Base-by-base conservation (phyloP, 1,140 invertebrate species). In the Cydia amplana region DNA sequence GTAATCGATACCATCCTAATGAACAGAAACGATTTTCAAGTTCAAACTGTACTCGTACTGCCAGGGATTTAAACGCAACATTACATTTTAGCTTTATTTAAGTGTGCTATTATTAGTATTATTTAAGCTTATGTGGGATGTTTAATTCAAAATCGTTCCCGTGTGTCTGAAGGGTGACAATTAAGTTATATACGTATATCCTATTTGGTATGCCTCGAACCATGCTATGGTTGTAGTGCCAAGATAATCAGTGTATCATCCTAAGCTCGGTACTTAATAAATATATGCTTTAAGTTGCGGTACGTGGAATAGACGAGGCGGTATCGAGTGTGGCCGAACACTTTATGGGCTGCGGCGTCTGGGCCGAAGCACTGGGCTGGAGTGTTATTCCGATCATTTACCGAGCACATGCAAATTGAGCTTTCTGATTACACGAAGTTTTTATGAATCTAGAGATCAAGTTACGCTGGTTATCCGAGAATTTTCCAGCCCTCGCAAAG, bases 311-410 rank as follows among this genome's bases (percentile, higher is more conserved):
- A 12, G 55, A 60, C 20, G 55, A 60, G 20, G 55, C 55, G 55
- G 55, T 60, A 60, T 60, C 55, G 55, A 60, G 55, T 60, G 20
- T 60, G 55, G 55, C 23, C 55, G 55, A 23, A 60, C 55, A 60
- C 9, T 60, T 60, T 60, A 60, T 60, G 55, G 16, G 55, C 55
- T 60, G 55, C 20, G 55, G 55, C 20, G 55, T 7, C 55, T 60
- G 55, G 18, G n/a, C 55, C 20, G 10, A 60, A 60, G 20, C 55
- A 60, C 55, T 60, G 20, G 7, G 9, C 18, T 23, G 49, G n/a
- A 14, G 20, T 23, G 2, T 60, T 2, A 23, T 60, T 60, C 18
- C 55, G n/a, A 23, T 2, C 7, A 23, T n/a, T 60, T 23, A 12
- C 20, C 55, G 20, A 60, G 12, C 51, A 55, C 16, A 18, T 6